Base-by-base conservation (phyloP, 2,797 vertebrate species). In the Lutjanus campechanus region DNA sequence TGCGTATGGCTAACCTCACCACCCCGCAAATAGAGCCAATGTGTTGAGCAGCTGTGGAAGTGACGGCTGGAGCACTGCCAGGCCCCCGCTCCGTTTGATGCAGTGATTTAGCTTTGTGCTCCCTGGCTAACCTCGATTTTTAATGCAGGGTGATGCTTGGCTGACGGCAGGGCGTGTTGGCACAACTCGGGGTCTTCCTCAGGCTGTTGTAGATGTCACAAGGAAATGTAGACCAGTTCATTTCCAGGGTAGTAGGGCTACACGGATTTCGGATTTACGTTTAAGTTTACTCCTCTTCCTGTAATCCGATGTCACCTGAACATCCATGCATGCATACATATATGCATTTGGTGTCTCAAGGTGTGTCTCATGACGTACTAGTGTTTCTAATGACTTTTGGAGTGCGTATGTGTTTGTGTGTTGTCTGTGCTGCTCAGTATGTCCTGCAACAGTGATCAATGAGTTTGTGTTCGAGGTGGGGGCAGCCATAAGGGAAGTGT, bases 31-130 rank as follows among this genome's bases (percentile, higher is more conserved):
- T 84, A 41, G 76, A 87, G 91, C 76, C 86, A 89, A 85, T 89
- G 90, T 92, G 92, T 85, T 68, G 81, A 89, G 79, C 92, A 92
- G 91, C 92, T 91, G 89, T 89, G 88, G 85, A 88, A 87, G 87
- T 87, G 85, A 82, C 40, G 62, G 76, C 85, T 92, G 91, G 88
- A 88, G 77, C 62, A 0, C 1, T 1, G 85, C 89, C 89, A 91
- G 79, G 55, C 15, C 13, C 29, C 53, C 1, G 16, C 77, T 85
- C 75, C 20, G 64, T 90, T 91, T 92, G 82, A 93, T 90, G 84
- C 88, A 63, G 85, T 73, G 84, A 90, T 91, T 91, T 87, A 89
- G 84, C 77, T 69, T 46, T 65, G 70, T 85, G 88, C 89, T 83
- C 82, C 60, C 76, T 80, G 77, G 82, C 88, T 90, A 90, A 88